Percentiles rank a stretch among this genome's conserved stretches.
These are phyloP conservation scores for Pantala flavescens DNA, from an alignment of 1,140 invertebrate species.

Conservation along the genomic window DNA sequence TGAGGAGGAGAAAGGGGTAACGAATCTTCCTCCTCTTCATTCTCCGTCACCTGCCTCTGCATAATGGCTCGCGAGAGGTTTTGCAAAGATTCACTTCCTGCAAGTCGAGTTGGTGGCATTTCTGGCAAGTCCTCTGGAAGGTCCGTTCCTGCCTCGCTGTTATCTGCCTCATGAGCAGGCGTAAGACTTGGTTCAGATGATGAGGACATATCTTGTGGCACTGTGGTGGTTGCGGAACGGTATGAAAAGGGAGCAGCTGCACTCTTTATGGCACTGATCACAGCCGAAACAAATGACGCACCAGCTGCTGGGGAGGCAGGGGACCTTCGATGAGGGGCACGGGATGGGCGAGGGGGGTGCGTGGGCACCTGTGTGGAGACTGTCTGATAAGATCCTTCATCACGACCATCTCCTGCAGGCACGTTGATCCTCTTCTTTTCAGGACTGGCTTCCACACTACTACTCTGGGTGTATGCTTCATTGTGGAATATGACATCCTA, in stretches of 20 bases:
- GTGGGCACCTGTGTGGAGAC: conserved; percentile 25
- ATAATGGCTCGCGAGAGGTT: conserved; percentile 52
- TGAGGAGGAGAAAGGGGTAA: neutral
- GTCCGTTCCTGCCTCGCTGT: neutral
- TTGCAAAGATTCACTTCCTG: conserved; percentile 47
- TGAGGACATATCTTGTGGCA: neutral
- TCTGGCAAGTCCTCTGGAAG: neutral
- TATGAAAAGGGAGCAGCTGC: conserved; percentile 42
- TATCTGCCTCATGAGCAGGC: neutral
- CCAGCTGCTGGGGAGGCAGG: conserved; percentile 27
- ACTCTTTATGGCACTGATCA: conserved; percentile 54
- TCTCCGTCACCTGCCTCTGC: conserved; percentile 29
- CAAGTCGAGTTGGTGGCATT: conserved; percentile 7
- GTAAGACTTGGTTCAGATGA: neutral
- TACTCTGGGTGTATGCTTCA: conserved; percentile 54
- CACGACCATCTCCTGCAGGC: conserved; percentile 35
- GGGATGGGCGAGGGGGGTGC: conserved; percentile 41
- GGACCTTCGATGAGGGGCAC: neutral
- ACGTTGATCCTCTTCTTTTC: conserved; percentile 39
- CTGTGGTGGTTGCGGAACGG: neutral
- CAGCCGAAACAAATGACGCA: conserved; percentile 52
- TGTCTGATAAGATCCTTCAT: neutral
- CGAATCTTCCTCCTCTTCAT: conserved; percentile 25
- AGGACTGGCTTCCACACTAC: conserved; percentile 46
- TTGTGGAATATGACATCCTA: conserved; percentile 64